Percentiles rank a stretch among this genome's conserved stretches.
These are phyloP conservation scores for Euzetes globulus DNA, from an alignment of 2,888 invertebrate species.

Conservation along the genomic window DNA sequence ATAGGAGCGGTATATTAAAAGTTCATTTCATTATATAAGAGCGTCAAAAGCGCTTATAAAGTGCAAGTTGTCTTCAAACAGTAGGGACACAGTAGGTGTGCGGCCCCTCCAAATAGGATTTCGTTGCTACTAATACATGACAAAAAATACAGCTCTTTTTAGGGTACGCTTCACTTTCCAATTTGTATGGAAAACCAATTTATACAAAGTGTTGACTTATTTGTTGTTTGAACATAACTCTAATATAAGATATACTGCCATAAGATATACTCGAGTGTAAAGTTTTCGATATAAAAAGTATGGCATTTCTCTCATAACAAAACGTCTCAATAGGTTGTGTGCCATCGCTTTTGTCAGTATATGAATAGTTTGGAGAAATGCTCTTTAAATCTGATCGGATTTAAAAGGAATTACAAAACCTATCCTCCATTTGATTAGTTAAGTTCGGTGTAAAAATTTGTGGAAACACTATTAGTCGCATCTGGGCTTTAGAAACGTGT, in stretches of 20 bases:
- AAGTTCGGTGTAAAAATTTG: neutral
- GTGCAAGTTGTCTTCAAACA: neutral
- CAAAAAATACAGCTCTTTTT: neutral
- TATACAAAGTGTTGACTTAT: slow-evolving; percentile 21
- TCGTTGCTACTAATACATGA: neutral
- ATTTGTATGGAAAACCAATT: slow-evolving; percentile 31
- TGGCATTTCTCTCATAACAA: neutral
- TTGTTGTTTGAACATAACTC: slow-evolving; percentile 7
- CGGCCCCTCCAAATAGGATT: no score
- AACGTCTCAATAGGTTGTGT: neutral
- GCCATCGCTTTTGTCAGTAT: slow-evolving; percentile 1
- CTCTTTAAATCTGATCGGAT: slow-evolving; percentile 25
- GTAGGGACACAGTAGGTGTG: neutral
- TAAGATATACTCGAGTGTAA: neutral
- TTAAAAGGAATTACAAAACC: slow-evolving; percentile 18
- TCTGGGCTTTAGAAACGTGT: neutral
- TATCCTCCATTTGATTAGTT: neutral
- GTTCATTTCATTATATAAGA: neutral
- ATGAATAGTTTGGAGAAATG: neutral
- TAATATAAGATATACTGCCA: neutral
- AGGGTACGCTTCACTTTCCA: slow-evolving; percentile 21
- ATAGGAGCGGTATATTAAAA: slow-evolving; percentile 13
- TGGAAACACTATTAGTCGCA: neutral
- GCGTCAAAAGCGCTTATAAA: slow-evolving; percentile 12
- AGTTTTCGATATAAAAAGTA: neutral